These are phyloP conservation scores for Cheilinus undulatus DNA, from an alignment of 2,113 vertebrate species.

Conservation along the genomic window DNA sequence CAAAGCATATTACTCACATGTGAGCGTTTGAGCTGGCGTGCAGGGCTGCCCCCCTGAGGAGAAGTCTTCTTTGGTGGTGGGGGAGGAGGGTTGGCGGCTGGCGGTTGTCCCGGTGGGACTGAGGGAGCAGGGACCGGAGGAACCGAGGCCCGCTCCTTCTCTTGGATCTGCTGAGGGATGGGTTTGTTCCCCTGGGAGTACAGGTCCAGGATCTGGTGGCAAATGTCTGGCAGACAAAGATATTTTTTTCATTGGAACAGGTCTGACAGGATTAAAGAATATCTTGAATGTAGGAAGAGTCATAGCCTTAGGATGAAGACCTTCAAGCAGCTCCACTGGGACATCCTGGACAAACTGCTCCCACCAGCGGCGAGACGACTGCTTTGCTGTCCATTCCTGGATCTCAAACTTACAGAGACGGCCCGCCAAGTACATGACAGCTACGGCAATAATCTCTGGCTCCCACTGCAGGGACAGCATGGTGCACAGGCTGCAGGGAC, in stretches of 20 bases:
- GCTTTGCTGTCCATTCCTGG: conserved; percentile 98
- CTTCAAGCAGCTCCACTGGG: conserved; percentile 97
- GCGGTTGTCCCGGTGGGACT: conserved; percentile 64
- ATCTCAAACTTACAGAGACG: conserved; percentile 98
- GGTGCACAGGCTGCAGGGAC: conserved; percentile 90
- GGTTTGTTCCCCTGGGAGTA: conserved; percentile 99
- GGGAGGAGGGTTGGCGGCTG: conserved; percentile 64
- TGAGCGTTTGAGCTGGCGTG: conserved; percentile 90
- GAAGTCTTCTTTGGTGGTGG: conserved; percentile 91
- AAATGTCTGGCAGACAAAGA: conserved; percentile 87
- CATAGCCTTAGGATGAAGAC: conserved; percentile 62
- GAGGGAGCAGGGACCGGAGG: conserved; percentile 69
- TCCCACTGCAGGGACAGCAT: conserved; percentile 98
- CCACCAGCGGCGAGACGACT: conserved; percentile 97
- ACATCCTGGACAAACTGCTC: conserved; percentile 99
- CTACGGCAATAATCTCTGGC: conserved; percentile 97
- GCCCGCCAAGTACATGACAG: conserved; percentile 98
- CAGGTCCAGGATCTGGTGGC: conserved; percentile 98
- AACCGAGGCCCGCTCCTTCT: conserved; percentile 76
- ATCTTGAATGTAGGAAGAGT: background rate
- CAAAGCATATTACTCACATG: conserved; percentile 83
- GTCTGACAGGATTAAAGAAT: background rate
- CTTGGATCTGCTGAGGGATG: conserved; percentile 95
- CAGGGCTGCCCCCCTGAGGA: conserved; percentile 93
- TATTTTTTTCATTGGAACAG: accelerated